Evolutionary conservation across 2,888 invertebrate genomes (phyloP).

Genomic region (Phaedon cochleariae): DNA sequence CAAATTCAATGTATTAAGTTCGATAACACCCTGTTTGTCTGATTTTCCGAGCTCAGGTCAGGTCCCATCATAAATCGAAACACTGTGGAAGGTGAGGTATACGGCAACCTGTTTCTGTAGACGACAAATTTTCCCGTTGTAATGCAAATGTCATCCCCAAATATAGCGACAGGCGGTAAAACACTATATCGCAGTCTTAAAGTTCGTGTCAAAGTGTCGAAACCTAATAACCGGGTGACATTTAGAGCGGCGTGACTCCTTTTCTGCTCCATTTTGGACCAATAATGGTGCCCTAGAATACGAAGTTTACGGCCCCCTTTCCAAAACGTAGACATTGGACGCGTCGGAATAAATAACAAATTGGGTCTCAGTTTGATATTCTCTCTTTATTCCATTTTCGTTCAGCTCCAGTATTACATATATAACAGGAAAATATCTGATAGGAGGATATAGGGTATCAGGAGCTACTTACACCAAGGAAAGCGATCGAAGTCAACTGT

Average conservation of each 20-base stretch:
- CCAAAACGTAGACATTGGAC: neutral
- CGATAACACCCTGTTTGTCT: too few species aligned
- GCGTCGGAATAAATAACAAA: neutral
- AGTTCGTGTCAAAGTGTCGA: slow-evolving; percentile 15
- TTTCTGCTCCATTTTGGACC: neutral
- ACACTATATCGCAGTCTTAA: neutral
- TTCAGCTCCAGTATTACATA: neutral
- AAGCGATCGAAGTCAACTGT: too few species aligned
- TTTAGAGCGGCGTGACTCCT: slow-evolving; percentile 8
- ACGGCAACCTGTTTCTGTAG: slow-evolving; percentile 12
- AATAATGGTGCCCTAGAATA: neutral
- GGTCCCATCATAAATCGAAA: neutral
- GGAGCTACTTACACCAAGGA: too few species aligned
- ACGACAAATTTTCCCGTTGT: slow-evolving; percentile 10
- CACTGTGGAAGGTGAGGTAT: neutral
- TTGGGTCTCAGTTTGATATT: neutral
- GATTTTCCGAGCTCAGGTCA: too few species aligned
- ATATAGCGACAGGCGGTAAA: neutral
- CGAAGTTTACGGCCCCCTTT: neutral
- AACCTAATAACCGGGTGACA: slow-evolving; percentile 21
- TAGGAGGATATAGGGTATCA: too few species aligned
- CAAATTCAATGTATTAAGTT: too few species aligned
- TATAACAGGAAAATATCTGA: too few species aligned
- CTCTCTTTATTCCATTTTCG: neutral
- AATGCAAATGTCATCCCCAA: slow-evolving; percentile 14